Base-by-base conservation (phyloP, 2,797 vertebrate species). In the Microctenopoma steveboyesi region DNA sequence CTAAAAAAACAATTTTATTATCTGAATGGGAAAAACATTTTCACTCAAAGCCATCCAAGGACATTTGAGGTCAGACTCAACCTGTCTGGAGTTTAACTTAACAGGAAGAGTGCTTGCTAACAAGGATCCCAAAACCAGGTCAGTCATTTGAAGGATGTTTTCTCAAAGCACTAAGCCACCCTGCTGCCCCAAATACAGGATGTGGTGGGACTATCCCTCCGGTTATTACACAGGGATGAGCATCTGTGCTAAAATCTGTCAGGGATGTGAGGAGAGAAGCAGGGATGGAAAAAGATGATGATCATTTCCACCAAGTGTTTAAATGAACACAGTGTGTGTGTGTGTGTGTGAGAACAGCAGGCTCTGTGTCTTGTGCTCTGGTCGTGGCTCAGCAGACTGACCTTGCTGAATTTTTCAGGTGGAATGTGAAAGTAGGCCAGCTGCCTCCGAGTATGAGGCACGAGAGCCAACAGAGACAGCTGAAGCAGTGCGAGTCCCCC, bases 331-430 rank as follows among this genome's bases (percentile, higher is more conserved):
- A 56, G 22, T 51, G 10, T 62, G 33, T 46, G 50, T 22, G 22
- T 22, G 22, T 22, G 22, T 22, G 22, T 22, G 22, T 28, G 60
- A 45, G 42, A 62, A 54, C 37, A 39, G 46, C 13, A 55, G 37
- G 4, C 2, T 53, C 53, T 66, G 27, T 40, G 39, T 48, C 46
- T 40, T 39, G 18, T 4, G 15, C 37, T 46, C 62, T 50, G 48
- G 22, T 9, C 53, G 9, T 37, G 25, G 14, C 35, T 1, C 27
- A 16, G 76, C 84, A 84, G 79, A 80, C 82, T 83, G 83, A 90
- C 85, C 86, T 86, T 86, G 83, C 91, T 92, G 78, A 93, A 93
- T 93, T 92, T 93, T 93, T 92, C 88, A 93, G 83, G 71, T 86
- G 83, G 69, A 69, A 48, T 81, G 82, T 80, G 85, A 89, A 93